Base-by-base conservation (phyloP, 2,888 invertebrate species). In the Xiphydria camelus region DNA sequence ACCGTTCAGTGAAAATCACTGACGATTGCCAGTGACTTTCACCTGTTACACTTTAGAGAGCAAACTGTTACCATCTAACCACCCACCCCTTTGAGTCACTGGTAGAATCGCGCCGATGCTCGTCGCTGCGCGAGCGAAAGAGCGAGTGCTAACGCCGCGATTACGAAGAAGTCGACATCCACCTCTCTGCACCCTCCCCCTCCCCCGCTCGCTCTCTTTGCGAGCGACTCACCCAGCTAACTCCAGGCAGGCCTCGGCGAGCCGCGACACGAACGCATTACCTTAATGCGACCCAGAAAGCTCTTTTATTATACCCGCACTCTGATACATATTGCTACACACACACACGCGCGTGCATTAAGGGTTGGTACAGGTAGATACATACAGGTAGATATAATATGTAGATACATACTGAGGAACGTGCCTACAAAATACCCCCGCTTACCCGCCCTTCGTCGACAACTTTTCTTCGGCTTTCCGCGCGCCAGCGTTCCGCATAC, bases 241-340 rank as follows among this genome's bases (percentile, higher is more conserved):
- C 15, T n/a, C 15, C 15, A 20, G 22, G 37, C 32, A 36, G 14
- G 15, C 20, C 39, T 29, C 29, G 26, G 20, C 47, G 51, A 15
- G 18, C 41, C 42, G 32, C 40, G 49, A 46, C 53, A 53, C 59
- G 62, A 62, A 65, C 57, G 63, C 64, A 67, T 69, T 66, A 67
- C 65, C 65, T 62, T 70, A 70, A 70, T 65, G 70, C 62, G 63
- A 64, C 68, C 68, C 57, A 66, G 66, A 70, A 70, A 68, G 61
- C 65, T 62, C 66, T 66, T 69, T 68, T 69, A 65, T 68, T 68
- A 62, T 53, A 53, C 55, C 48, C 49, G 53, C 52, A 45, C 52
- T 37, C 51, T 44, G 25, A 42, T 43, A 47, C 45, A 39, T 40
- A 32, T 45, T 26, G 29, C 44, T 29, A 34, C 31, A 33, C 23